Evolutionary conservation across 2,888 invertebrate species (phyloP), one percentile per base, ranked within the genome.

Genomic region (Melangyna quadrimaculata): DNA sequence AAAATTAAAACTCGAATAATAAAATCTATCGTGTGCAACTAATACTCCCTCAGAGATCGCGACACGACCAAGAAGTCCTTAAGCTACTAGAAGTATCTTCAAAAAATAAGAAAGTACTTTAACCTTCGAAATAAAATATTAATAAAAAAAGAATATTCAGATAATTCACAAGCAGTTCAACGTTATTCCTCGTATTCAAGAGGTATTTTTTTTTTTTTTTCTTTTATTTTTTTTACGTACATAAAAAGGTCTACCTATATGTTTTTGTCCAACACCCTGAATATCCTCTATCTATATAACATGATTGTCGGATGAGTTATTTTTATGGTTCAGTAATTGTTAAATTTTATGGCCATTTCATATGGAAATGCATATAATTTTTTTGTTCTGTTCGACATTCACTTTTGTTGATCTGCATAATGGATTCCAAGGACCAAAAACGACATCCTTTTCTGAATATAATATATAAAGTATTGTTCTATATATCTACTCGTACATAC

Each of bases 291-390:
- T 9, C 22, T 53, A n/a, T 48, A 57, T n/a, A n/a, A n/a, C n/a
- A n/a, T 17, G 55, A 69, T 22, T 72, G 48, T 77, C 69, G 80
- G 80, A 69, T 86, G 81, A 86, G 57, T 73, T 81, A 77, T 73
- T 73, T 86, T 65, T 65, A 77, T 63, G 81, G 43, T 65, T 81
- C 81, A 70, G 51, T 77, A 81, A 80, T 77, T 86, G 81, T 73
- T 73, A 80, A 75, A 65, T 84, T 86, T 72, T 81, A 70, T 51
- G 43, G 63, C 70, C 61, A 72, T 82, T 78, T 72, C 78, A 55
- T 63, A 79, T 75, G 71, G 79, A 84, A 84, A 75, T 84, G 35
- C 70, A 74, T 45, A 59, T 37, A 43, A 70, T 71, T 57, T 71
- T 65, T 35, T 59, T 19, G 8, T 32, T 55, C n/a, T 22, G 14